Percentiles rank a stretch among this genome's conserved stretches.
These are phyloP conservation scores for Macrobrachium rosenbergii DNA, from an alignment of 1,140 invertebrate genomes.

Conservation along the genomic window DNA sequence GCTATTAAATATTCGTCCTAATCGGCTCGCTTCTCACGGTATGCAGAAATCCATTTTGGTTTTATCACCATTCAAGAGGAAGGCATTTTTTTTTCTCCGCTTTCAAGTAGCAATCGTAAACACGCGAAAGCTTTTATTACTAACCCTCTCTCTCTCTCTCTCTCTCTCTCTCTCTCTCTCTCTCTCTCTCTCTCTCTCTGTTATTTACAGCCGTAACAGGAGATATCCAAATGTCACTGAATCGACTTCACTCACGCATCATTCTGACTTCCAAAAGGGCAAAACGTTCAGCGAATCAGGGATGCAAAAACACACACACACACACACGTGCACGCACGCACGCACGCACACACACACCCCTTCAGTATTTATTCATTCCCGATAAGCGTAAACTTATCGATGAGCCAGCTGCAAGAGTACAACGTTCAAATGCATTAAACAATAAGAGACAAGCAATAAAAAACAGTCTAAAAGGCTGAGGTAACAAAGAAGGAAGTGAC, in stretches of 20 bases:
- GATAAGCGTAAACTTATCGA: no score
- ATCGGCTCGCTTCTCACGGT: background rate
- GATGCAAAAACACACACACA: no score
- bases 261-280: no score
- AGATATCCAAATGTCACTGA: background rate
- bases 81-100: background rate
- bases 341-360: conserved; percentile 24
- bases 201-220: background rate
- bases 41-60: no score
- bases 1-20: background rate
- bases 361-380: background rate
- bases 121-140: background rate
- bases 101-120: background rate
- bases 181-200: conserved; percentile 12
- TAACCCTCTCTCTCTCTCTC: background rate
- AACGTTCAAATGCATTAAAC: no score
- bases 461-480: no score
- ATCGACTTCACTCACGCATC: background rate
- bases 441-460: no score
- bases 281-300: no score
- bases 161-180: background rate
- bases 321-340: conserved; percentile 19
- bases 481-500: no score
- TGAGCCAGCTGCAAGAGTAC: no score
- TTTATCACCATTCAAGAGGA: no score